Conservation (phyloP, 2,113 vertebrate genomes). For the Butorides virescens region DNA sequence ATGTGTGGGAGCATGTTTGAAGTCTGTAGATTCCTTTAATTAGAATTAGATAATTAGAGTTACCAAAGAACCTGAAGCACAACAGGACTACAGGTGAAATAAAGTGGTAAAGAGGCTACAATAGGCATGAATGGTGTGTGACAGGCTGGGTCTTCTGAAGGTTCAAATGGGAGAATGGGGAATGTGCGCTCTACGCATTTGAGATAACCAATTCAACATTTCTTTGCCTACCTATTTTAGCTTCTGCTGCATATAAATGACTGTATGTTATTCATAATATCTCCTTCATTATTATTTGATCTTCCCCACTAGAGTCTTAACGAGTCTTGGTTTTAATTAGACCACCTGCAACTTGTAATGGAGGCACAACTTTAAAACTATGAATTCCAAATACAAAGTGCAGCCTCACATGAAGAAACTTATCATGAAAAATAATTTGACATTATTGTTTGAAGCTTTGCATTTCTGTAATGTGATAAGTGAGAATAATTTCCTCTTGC, state of each 20-base stretch:
- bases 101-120: background rate
- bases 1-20: background rate
- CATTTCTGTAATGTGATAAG: conserved; percentile 37
- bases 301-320: background rate
- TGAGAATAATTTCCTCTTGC: conserved; percentile 30
- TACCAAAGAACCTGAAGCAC: background rate
- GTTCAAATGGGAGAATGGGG: background rate
- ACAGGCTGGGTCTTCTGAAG: background rate
- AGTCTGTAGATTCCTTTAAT: background rate
- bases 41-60: background rate
- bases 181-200: background rate
- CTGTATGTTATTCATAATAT: conserved; percentile 20
- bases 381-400: conserved; percentile 13
- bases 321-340: conserved; percentile 40
- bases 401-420: conserved; percentile 1
- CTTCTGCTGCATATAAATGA: background rate
- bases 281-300: conserved; percentile 48
- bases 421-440: conserved; percentile 23
- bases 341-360: conserved; percentile 12
- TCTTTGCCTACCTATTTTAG: background rate
- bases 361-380: conserved; percentile 7
- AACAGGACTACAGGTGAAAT: background rate
- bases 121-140: background rate
- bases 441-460: conserved; percentile 12
- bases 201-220: background rate